phyloP scores from a whole-genome alignment of 1,140 invertebrate genomes.

The Microplitis mediator region DNA sequence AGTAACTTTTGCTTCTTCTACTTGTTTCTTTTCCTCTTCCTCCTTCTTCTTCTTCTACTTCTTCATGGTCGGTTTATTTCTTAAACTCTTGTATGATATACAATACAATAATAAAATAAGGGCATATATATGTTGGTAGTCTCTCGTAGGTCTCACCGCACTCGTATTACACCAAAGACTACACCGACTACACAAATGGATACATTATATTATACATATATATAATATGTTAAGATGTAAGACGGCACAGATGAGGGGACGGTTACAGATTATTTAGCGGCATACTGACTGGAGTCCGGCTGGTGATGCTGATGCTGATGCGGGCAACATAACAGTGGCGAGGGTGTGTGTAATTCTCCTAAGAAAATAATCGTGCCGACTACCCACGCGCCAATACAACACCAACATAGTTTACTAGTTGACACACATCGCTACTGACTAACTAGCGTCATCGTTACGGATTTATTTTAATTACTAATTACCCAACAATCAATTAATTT shows the following conservation, averaged over 20 bases:
- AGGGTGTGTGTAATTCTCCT: slow-evolving; percentile 19
- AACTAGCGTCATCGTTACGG: not conserved
- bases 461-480: not conserved
- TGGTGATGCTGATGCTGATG: not conserved
- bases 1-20: slow-evolving; percentile 11
- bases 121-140: not conserved
- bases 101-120: not conserved
- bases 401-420: not conserved
- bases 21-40: not conserved
- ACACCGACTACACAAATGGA: not conserved
- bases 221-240: not conserved
- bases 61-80: not conserved
- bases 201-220: too few relatives aligned
- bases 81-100: not conserved
- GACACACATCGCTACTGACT: slow-evolving; percentile 10
- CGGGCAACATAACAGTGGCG: not conserved
- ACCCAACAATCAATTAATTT: not conserved
- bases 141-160: not conserved
- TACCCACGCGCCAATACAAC: slow-evolving; percentile 10
- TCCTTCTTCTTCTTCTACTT: slow-evolving; percentile 3
- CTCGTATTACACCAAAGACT: not conserved
- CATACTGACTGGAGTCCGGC: not conserved
- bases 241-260: slow-evolving; percentile 6
- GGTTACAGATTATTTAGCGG: slow-evolving; percentile 28
- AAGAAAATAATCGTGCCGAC: slow-evolving; percentile 19